phyloP scores from a whole-genome alignment of 2,888 invertebrate species.

The Apantesis nais region DNA sequence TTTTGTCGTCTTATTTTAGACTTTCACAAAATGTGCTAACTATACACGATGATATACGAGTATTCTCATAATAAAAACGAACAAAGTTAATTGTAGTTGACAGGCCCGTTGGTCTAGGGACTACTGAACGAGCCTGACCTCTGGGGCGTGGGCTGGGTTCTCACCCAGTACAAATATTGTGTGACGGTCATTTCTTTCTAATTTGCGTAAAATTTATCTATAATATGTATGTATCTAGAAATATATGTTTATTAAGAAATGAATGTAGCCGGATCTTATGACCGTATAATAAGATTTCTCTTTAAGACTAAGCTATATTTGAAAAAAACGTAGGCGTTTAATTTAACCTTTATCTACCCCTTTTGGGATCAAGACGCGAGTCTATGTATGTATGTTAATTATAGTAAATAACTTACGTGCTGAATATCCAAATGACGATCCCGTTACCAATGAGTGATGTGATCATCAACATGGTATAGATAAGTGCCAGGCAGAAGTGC shows the following conservation, averaged over 20 bases:
- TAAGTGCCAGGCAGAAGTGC: conserved; percentile 87
- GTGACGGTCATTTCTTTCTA: neutral
- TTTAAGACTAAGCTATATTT: too few species aligned
- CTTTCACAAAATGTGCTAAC: too few species aligned
- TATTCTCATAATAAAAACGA: neutral
- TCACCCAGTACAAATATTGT: neutral
- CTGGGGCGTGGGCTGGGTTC: neutral
- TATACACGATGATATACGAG: too few species aligned
- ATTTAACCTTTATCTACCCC: neutral
- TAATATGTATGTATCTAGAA: too few species aligned
- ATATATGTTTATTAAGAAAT: too few species aligned
- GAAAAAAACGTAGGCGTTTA: too few species aligned
- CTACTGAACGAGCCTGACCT: too few species aligned
- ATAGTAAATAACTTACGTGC: conserved; percentile 84
- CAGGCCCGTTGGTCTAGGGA: neutral
- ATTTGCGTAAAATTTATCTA: too few species aligned
- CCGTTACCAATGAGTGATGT: conserved; percentile 89
- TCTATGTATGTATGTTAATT: neutral
- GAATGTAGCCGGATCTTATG: too few species aligned
- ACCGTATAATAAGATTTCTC: too few species aligned
- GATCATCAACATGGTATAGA: conserved; percentile 87
- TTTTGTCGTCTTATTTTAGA: too few species aligned
- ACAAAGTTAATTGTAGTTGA: neutral
- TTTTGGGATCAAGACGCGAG: neutral
- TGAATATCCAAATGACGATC: conserved; percentile 90